Base-by-base conservation (phyloP, 2,797 vertebrate species). In the Pangasius macronema region DNA sequence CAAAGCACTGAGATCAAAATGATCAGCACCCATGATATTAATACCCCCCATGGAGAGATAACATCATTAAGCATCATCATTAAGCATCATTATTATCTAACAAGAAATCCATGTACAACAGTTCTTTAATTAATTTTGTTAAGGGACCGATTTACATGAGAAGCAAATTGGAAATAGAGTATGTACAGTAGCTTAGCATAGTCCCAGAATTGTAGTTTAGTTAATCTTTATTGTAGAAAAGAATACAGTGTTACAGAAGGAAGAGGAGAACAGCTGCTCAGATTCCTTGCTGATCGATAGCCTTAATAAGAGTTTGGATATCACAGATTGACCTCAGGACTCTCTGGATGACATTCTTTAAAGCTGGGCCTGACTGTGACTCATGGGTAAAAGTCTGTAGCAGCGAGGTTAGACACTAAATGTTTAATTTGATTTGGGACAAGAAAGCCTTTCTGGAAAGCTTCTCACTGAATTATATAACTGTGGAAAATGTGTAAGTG, bases 241-340 rank as follows among this genome's bases (percentile, higher is more conserved):
- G 9, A 59, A 42, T 14, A 75, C 65, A 59, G 33, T 49, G 4
- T 77, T 65, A 77, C n/a, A 77, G 11, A 51, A 65, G n/a, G 53
- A 65, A 65, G 36, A 77, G 46, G 20, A 24, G 42, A 77, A 77
- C 57, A 36, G 57, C 73, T 85, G 39, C n/a, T 49, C 9, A 24
- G 84, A 61, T 63, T 73, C n/a, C 42, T 65, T 27, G 46, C 59
- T 85, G 72, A 85, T 65, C 10, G 84, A 85, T 85, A 51, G 84
- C 5, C 59, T 85, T 85, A 76, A 77, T 85, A 85, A 85, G 84
- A 77, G 79, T 65, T 85, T 65, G 27, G 72, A 85, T 77, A 61
- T 85, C 57, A 85, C 39, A 77, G 57, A 51, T n/a, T 65, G 72
- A 85, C 72, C 84, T 77, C 57, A 77, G 72, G 84, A 51, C 84